Conservation (phyloP, 2,888 invertebrate genomes). For the Dusona sp. region DNA sequence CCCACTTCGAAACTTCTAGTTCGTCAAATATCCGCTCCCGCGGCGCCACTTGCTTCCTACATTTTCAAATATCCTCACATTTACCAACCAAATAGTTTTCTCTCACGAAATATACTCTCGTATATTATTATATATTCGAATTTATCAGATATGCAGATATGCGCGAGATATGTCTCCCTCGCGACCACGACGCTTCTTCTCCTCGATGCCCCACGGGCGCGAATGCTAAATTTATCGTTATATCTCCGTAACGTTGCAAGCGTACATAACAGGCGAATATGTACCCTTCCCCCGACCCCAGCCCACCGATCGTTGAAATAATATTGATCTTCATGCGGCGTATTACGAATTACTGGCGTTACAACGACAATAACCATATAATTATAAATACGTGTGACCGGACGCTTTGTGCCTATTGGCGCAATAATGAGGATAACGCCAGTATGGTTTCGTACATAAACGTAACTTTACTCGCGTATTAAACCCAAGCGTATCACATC, state of each 20-base stretch:
- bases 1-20: not conserved
- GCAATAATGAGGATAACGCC: not conserved
- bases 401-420: constrained; percentile 32
- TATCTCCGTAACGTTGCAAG: constrained; percentile 54
- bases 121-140: constrained; percentile 9
- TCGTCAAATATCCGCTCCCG: not conserved
- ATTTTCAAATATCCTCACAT: constrained; percentile 7
- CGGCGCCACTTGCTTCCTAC: not conserved
- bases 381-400: constrained; percentile 5
- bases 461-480: not conserved
- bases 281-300: constrained; percentile 8
- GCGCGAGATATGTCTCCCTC: constrained; percentile 32
- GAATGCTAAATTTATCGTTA: constrained; percentile 68
- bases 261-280: constrained; percentile 49
- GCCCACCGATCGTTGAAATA: constrained; percentile 64
- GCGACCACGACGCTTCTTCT: constrained; percentile 41
- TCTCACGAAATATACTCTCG: constrained; percentile 9
- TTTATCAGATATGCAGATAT: constrained; percentile 5
- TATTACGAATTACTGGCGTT: constrained; percentile 55
- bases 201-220: constrained; percentile 38
- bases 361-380: not conserved
- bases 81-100: not conserved
- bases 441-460: not conserved
- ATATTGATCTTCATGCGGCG: constrained; percentile 66
- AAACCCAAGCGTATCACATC: not conserved